Evolutionary conservation across 2,888 invertebrate genomes (phyloP), one percentile per base, ranked within the genome.

Genomic region (Orthosia gothica): DNA sequence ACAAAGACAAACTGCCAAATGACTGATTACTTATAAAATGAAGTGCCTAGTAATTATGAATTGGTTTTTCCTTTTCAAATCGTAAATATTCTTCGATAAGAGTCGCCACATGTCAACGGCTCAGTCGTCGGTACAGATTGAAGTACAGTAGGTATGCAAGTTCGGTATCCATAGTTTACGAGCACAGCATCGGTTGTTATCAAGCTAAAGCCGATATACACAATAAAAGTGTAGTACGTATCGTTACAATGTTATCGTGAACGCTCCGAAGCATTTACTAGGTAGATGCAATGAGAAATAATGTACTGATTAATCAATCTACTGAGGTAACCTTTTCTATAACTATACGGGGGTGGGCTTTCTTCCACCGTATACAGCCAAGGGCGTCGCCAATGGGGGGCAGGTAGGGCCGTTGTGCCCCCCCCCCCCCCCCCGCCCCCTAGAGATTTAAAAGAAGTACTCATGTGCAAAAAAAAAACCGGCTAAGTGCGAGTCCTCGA

Each of bases 161-260:
- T 40, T 26, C 26, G 20, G n/a, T 72, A 67, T 68, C 70, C 69
- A 26, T 45, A 26, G 18, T 16, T 57, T 79, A 57, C 49, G 13
- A 74, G 49, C 40, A 57, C 55, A 40, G n/a, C 26, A 1, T 18
- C 49, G 45, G 50, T 69, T 74, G 81, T 83, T 83, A 79, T 81
- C 81, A 66, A 50, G 40, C 18, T 49, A 45, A 2, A 26, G 52
- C 11, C 68, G 70, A 70, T 65, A 83, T 70, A 70, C 65, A 81
- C 61, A 62, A 61, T 65, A 57, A 69, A 50, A 69, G 40, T 32
- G 50, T 50, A 32, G 40, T 32, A 18, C 11, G 20, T n/a, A 40
- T 18, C 26, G 40, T 26, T 68, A 65, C 72, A 72, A 83, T 72
- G 52, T 78, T 80, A 80, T 83, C 79, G 59, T 50, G 49, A 20